Conservation (phyloP, 2,113 vertebrate genomes). For the Psilopsiagon aurifrons region DNA sequence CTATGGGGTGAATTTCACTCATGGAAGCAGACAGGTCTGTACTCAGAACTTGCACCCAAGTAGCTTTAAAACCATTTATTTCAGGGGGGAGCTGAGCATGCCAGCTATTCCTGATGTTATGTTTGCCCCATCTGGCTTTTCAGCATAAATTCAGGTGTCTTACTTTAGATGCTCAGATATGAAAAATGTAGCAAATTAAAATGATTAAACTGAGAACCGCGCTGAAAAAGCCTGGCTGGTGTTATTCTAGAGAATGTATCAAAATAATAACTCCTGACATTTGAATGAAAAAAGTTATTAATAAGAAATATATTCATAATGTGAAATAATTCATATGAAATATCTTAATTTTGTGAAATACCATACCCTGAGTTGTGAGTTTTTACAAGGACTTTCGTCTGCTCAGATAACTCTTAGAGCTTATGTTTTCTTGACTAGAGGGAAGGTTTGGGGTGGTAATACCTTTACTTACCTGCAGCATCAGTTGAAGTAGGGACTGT, state of each 20-base stretch:
- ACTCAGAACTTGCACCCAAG: neutral
- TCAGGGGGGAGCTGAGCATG: neutral
- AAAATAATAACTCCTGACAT: neutral
- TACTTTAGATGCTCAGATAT: neutral
- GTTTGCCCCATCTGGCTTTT: neutral
- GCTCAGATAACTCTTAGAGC: neutral
- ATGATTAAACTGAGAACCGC: neutral
- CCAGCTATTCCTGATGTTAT: neutral
- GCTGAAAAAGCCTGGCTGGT: neutral
- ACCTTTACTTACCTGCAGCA: neutral
- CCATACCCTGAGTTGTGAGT: neutral
- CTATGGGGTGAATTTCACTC: neutral
- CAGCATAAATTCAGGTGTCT: neutral
- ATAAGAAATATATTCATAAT: neutral
- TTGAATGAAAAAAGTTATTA: neutral
- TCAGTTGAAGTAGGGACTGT: neutral
- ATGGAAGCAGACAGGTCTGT: neutral
- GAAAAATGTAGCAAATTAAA: neutral
- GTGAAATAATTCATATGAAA: neutral
- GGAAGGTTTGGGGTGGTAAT: neutral
- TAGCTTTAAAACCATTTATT: neutral
- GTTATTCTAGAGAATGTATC: neutral
- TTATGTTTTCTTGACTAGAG: neutral
- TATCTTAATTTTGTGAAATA: neutral
- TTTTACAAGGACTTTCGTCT: neutral